Conservation (phyloP, 2,888 invertebrate species). For the Scaptomyza cyrtandrae region DNA sequence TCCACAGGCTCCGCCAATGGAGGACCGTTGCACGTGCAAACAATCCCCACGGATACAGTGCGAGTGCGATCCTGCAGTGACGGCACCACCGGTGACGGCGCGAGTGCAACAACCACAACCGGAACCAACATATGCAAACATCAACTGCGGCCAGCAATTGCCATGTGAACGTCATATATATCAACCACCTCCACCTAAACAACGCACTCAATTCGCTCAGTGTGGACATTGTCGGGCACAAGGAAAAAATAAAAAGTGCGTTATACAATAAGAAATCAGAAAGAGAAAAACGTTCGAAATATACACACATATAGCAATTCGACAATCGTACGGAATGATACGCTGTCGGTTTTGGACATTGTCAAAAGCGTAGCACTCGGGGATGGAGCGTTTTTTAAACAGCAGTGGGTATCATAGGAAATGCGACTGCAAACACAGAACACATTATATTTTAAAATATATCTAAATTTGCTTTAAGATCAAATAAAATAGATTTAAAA, state of each 20-base stretch:
- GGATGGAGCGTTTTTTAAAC: neutral
- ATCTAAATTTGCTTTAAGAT: constrained; percentile 9
- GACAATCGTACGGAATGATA: neutral
- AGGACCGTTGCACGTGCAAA: constrained; percentile 43
- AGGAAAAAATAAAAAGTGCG: constrained; percentile 50
- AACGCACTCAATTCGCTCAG: neutral
- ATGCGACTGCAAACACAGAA: neutral
- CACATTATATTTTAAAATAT: neutral
- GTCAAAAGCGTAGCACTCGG: neutral
- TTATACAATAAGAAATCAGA: constrained; percentile 49
- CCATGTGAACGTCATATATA: neutral
- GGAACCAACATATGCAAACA: constrained; percentile 34
- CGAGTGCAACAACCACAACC: too few relatives aligned
- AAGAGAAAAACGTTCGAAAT: neutral
- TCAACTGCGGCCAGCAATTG: constrained; percentile 47
- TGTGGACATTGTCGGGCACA: constrained; percentile 25
- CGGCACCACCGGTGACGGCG: neutral
- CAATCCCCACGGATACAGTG: constrained; percentile 28
- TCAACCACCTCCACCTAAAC: neutral
- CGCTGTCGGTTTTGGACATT: neutral
- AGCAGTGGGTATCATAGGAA: constrained; percentile 6
- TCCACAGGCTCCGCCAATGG: neutral
- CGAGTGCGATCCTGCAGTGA: constrained; percentile 39
- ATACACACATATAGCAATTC: neutral
- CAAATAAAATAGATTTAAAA: neutral